phyloP scores from a whole-genome alignment of 2,888 invertebrate species.

The Dromius quadrimaculatus region DNA sequence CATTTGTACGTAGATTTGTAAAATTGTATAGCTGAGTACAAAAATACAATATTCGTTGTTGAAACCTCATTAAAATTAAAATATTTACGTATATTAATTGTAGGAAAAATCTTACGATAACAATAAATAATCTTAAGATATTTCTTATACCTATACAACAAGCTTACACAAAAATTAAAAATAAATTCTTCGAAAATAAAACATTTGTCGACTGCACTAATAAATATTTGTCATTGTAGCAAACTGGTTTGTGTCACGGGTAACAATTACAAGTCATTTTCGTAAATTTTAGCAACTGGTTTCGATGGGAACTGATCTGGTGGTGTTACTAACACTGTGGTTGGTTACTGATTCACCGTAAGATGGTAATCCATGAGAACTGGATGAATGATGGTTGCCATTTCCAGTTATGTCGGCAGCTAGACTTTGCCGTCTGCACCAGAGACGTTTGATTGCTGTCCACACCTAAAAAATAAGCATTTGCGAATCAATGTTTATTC shows the following conservation, averaged over 20 bases:
- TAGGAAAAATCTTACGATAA: slow-evolving; percentile 15
- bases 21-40: slow-evolving; percentile 14
- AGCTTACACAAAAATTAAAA: not conserved
- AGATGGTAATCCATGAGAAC: slow-evolving; percentile 85
- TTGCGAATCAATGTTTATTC: slow-evolving; percentile 29
- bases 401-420: slow-evolving; percentile 71
- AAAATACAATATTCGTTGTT: slow-evolving; percentile 32
- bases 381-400: slow-evolving; percentile 78
- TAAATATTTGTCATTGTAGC: slow-evolving; percentile 5
- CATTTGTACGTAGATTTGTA: slow-evolving; percentile 20
- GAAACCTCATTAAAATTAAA: not conserved
- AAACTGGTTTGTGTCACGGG: not conserved
- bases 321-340: slow-evolving; percentile 74
- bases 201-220: not conserved
- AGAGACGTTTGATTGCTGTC: slow-evolving; percentile 76
- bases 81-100: slow-evolving; percentile 18
- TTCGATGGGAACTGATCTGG: slow-evolving; percentile 67
- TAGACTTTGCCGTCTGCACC: slow-evolving; percentile 70
- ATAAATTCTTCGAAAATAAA: slow-evolving; percentile 21
- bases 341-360: slow-evolving; percentile 82
- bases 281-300: slow-evolving; percentile 68
- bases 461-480: slow-evolving; percentile 68
- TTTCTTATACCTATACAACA: slow-evolving; percentile 7
- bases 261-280: not conserved
- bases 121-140: slow-evolving; percentile 24